These are phyloP conservation scores for Trachymyrmex septentrionalis DNA, from an alignment of 1,140 invertebrate genomes.

Conservation along the genomic window DNA sequence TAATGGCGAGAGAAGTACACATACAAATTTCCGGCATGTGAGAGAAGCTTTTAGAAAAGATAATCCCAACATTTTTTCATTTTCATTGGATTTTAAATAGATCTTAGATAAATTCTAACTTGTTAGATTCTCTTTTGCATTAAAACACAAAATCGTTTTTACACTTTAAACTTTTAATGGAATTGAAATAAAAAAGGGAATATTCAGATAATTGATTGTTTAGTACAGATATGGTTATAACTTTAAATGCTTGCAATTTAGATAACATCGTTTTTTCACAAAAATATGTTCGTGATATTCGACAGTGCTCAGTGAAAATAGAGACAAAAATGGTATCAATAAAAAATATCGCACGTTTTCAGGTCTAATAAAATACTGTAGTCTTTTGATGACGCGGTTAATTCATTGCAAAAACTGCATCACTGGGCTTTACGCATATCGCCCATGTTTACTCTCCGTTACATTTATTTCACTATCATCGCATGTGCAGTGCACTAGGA, in stretches of 20 bases:
- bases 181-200: slow-evolving; percentile 1
- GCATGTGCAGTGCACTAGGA: slow-evolving; percentile 7
- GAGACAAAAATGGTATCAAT: slow-evolving; percentile 11
- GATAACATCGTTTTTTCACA: not conserved
- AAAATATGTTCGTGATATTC: not conserved
- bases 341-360: not conserved
- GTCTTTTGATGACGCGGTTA: slow-evolving; percentile 32
- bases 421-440: not conserved
- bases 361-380: slow-evolving; percentile 22
- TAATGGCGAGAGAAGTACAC: slow-evolving; percentile 4
- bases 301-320: slow-evolving; percentile 14
- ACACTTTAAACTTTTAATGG: not conserved
- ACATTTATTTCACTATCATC: not conserved
- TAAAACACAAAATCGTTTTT: slow-evolving; percentile 1
- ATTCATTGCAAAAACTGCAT: slow-evolving; percentile 30
- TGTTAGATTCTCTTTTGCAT: not conserved
- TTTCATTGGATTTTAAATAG: not conserved
- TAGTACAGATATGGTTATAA: not conserved
- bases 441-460: not conserved
- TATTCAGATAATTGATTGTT: slow-evolving; percentile 12
- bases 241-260: slow-evolving; percentile 21
- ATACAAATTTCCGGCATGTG: slow-evolving; percentile 19
- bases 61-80: not conserved
- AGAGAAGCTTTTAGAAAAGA: not conserved
- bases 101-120: not conserved